Evolutionary conservation across 2,888 invertebrate species (phyloP).

Genomic region (Gymnocheta viridis): DNA sequence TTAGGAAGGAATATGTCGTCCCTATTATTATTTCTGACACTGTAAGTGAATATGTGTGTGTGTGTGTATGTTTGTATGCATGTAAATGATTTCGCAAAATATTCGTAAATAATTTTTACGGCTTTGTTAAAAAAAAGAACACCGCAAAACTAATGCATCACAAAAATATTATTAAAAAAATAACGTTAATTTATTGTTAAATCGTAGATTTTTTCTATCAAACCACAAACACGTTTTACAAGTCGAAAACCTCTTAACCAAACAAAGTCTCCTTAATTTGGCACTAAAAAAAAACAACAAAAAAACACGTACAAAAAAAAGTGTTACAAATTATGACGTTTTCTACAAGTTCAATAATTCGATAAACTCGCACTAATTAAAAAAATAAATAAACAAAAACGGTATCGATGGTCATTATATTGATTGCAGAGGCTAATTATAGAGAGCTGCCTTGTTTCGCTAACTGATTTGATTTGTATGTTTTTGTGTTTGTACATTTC

Average conservation of each 20-base stretch:
- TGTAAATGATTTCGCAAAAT: not conserved
- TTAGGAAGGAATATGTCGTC: too few species aligned
- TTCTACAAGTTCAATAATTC: not conserved
- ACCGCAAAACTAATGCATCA: not conserved
- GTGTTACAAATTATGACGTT: not conserved
- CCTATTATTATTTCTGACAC: too few species aligned
- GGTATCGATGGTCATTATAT: not conserved
- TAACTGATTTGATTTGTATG: too few species aligned
- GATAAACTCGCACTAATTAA: not conserved
- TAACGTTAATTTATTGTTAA: slow-evolving; percentile 17
- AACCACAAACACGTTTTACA: slow-evolving; percentile 2
- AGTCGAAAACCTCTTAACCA: slow-evolving; percentile 25
- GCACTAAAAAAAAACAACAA: not conserved
- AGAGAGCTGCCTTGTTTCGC: not conserved
- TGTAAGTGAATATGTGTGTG: too few species aligned
- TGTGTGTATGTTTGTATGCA: too few species aligned
- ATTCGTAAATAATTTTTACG: not conserved
- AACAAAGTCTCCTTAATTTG: not conserved
- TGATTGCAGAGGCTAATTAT: not conserved
- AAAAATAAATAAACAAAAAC: not conserved
- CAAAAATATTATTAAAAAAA: slow-evolving; percentile 2
- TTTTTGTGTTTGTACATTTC: not conserved
- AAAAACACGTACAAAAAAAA: not conserved
- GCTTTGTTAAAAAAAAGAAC: slow-evolving; percentile 7
- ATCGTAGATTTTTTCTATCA: not conserved